These are phyloP conservation scores for Calameuta idolon DNA, from an alignment of 2,888 invertebrate species.

Conservation along the genomic window DNA sequence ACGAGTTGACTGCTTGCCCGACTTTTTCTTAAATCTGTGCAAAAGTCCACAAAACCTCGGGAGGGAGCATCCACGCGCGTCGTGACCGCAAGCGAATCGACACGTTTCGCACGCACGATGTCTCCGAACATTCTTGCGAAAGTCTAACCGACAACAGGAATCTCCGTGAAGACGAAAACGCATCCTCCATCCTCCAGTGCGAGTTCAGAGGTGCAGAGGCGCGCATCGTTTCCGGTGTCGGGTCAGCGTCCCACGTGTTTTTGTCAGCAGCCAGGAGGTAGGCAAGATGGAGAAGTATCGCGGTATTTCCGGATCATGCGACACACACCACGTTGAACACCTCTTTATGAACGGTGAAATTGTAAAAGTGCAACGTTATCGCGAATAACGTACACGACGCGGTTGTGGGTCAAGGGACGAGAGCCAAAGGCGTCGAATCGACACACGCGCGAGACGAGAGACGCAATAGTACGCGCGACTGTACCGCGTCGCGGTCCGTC, in stretches of 20 bases:
- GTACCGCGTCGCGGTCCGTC: slow-evolving; percentile 46
- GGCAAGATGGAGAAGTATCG: neutral
- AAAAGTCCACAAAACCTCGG: neutral
- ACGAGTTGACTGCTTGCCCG: no score
- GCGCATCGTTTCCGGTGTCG: neutral
- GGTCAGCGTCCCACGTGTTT: no score
- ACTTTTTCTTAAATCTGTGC: neutral
- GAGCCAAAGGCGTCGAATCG: neutral
- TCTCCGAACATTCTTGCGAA: neutral
- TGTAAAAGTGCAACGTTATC: no score
- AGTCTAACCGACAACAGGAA: neutral
- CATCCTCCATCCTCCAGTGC: neutral
- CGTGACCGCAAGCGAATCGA: neutral
- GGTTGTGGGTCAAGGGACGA: no score
- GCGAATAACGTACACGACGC: no score
- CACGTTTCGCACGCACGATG: neutral
- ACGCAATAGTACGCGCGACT: slow-evolving; percentile 25
- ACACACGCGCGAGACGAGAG: neutral
- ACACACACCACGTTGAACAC: no score
- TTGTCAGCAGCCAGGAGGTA: neutral
- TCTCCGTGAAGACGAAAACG: neutral
- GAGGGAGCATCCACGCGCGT: no score
- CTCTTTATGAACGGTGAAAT: no score
- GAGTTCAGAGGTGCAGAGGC: neutral
- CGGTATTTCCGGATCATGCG: no score